Evolutionary conservation across 2,888 invertebrate genomes (phyloP), one percentile per base, ranked within the genome.

Genomic region (Ligdia adustata): DNA sequence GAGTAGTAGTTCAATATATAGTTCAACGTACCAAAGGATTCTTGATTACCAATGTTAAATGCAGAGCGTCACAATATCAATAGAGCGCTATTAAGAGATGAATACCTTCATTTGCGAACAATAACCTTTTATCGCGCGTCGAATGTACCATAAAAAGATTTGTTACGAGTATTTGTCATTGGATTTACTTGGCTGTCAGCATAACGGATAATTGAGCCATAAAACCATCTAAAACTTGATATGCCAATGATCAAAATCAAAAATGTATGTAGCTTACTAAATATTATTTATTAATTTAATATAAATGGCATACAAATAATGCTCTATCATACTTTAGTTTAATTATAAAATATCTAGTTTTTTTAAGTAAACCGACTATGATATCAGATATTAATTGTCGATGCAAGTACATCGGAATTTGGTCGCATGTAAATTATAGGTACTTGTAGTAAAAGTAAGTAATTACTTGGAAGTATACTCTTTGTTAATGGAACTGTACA

Each of bases 141-240:
- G 68, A 75, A 76, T 73, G 65, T 59, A 57, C 66, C 66, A 69
- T 75, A 69, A 70, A 71, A 69, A 69, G 64, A 75, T 78, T 75
- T 69, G 70, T 63, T 71, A 63, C 66, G 70, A 66, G 59, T 64
- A 75, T 78, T 66, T 62, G 71, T 77, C 73, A 74, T 68, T 57
- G 68, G 63, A 60, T 60, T 66, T 57, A 59, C 64, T 69, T 64
- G 66, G 75, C 72, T 69, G 66, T 67, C 66, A 68, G 69, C 69
- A 74, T 74, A 74, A 76, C 31, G 72, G 66, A 62, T 56, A 63
- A 69, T 71, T 77, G 63, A 54, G 59, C 64, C 56, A 55, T 72
- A 73, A 78, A 75, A 64, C 64, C 62, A 60, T 58, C 64, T 61
- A 75, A 74, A 66, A 62, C 60, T 74, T 65, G 60, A 57, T 55